These are phyloP conservation scores for Formicarius rufipectus DNA, from an alignment of 2,113 vertebrate species.

Conservation along the genomic window DNA sequence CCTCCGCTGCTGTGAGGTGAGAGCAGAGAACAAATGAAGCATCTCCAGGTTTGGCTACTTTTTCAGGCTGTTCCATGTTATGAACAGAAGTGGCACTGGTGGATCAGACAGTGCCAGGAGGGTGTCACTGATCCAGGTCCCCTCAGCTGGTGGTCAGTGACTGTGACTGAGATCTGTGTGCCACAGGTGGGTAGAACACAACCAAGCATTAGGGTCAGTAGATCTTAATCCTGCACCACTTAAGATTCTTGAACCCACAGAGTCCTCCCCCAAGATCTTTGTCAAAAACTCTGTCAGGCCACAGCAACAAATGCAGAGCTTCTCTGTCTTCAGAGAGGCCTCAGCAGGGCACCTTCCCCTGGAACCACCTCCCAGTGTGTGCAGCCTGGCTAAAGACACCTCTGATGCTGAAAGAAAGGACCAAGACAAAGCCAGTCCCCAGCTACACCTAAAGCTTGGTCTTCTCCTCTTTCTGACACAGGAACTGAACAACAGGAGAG, in stretches of 20 bases:
- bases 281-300: background rate
- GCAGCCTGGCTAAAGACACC: background rate
- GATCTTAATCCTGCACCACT: background rate
- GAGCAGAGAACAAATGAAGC: background rate
- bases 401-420: background rate
- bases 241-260: background rate
- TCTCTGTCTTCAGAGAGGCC: background rate
- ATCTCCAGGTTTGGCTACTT: background rate
- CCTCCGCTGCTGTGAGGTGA: background rate
- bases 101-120: background rate
- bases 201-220: background rate
- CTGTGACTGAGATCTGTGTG: background rate
- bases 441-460: background rate
- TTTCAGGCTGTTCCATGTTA: background rate
- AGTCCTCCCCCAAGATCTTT: background rate
- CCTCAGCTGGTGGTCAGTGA: background rate
- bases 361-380: background rate
- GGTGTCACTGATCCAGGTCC: background rate
- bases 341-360: background rate
- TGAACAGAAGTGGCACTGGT: background rate
- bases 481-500: background rate
- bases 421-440: background rate
- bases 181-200: background rate
- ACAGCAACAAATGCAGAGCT: background rate
- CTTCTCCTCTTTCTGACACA: background rate